Evolutionary conservation across 2,113 vertebrate species (phyloP), one percentile per base, ranked within the genome.

Genomic region (Asarcornis scutulata): DNA sequence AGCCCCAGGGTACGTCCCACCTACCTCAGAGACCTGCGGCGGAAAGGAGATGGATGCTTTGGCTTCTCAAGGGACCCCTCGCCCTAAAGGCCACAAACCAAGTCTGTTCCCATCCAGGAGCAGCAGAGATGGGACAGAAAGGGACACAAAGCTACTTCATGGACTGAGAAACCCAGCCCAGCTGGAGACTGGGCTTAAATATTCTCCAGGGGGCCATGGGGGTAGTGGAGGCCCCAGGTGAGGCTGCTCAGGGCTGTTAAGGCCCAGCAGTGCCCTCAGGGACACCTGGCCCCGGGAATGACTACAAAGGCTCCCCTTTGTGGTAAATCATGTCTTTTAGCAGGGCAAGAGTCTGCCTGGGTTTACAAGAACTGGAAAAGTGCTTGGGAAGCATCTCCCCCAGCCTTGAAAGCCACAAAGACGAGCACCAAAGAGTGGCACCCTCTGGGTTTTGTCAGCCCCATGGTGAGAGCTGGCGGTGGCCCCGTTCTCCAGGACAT

Each of bases 141-240:
- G 1, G 32, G 1, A 32, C 75, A 1, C 0, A 76, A 21, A 0
- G 0, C 7, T 9, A 8, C 7, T 69, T 2, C 10, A 26, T 0
- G 36, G 0, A 0, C 25, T 48, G 0, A 67, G 4, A 77, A 56
- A 0, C 1, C 1, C 0, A 11, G 0, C 2, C 0, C 0, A 0
- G 0, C 1, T 48, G 5, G 27, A 76, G 16, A 36, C 63, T 42
- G 55, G 83, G 32, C 26, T 96, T 83, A 88, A 66, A 46, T 42
- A 8, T 2, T 12, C 17, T 81, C 34, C 64, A 5, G 15, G 48
- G 44, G 27, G 36, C 23, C 27, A 9, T 25, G 9, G 36, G 36
- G 2, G 2, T 64, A 42, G 11, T 72, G 11, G 46, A 55, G 16
- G 9, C 11, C 26, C 22, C 42, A 76, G 29, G 8, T 84, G 72